phyloP scores from a whole-genome alignment of 2,797 vertebrate genomes.

The Mormyrus hasselquistii region DNA sequence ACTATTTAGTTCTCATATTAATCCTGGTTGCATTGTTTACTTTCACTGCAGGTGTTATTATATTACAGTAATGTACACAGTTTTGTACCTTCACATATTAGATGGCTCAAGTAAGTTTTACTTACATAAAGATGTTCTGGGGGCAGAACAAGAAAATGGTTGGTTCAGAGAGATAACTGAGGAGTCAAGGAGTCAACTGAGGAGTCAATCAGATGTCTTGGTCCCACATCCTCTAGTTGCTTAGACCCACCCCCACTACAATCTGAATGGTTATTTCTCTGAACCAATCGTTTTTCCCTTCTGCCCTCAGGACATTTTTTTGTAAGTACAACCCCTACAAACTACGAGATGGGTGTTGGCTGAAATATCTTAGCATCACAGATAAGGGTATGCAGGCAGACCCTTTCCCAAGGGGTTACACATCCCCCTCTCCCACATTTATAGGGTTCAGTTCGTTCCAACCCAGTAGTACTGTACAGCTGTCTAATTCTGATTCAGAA shows the following conservation, averaged over 20 bases:
- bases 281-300: neutral
- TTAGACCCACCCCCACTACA: neutral
- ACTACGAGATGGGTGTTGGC: neutral
- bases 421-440: neutral
- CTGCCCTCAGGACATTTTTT: neutral
- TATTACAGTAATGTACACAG: neutral
- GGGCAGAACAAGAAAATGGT: neutral
- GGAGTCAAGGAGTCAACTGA: neutral
- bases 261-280: neutral
- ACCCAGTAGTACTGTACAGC: neutral
- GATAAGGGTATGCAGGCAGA: neutral
- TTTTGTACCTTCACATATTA: neutral
- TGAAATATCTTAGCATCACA: neutral
- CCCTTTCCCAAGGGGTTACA: neutral
- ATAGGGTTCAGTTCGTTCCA: neutral
- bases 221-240: neutral
- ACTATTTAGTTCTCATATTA: conserved; percentile 1
- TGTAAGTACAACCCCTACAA: neutral
- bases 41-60: neutral
- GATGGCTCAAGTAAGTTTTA: neutral
- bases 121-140: neutral
- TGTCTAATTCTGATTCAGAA: neutral
- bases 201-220: neutral
- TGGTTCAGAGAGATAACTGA: neutral
- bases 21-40: neutral